Base-by-base conservation (phyloP, 2,797 vertebrate genomes). In the Sebastes goodei region DNA sequence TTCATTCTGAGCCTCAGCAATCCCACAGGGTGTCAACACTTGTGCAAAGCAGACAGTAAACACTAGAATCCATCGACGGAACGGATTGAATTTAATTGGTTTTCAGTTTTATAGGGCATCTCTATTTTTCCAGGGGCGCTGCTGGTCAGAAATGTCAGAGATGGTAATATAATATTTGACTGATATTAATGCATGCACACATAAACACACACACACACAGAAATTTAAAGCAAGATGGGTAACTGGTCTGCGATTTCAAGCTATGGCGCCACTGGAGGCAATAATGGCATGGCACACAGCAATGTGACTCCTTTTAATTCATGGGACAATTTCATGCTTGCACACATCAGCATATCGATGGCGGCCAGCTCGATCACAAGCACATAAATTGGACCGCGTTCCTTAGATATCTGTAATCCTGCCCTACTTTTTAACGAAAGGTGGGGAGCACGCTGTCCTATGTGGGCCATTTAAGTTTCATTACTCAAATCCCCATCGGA, bases 81-180 rank as follows among this genome's bases (percentile, higher is more conserved):
- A 89, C 81, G 35, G 83, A 91, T 86, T 81, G 79, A 72, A 62
- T 93, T 92, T 89, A 91, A 93, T 90, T 92, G 90, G 64, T 85
- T 92, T 89, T 56, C 70, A 83, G 85, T 92, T 90, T 92, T 91
- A 89, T 78, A 63, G 71, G 83, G 64, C 83, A 62, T 67, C 84
- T 86, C 46, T 66, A 85, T 86, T 89, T 93, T 88, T 90, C 76
- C 86, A 85, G 77, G 69, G 68, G 80, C 76, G n/a, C 73, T 35
- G 80, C 71, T 32, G 87, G 83, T 90, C 86, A 88, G 69, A 89
- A 71, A 83, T 74, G 90, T 76, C 79, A 25, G 71, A 61, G 84
- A 84, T 83, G 82, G 91, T 88, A 83, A 91, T 86, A 64, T 76
- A 77, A 89, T 89, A 88, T 90, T 86, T 87, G 82, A 87, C 82